Conservation (phyloP, 2,888 invertebrate genomes). For the Eupithecia inturbata region DNA sequence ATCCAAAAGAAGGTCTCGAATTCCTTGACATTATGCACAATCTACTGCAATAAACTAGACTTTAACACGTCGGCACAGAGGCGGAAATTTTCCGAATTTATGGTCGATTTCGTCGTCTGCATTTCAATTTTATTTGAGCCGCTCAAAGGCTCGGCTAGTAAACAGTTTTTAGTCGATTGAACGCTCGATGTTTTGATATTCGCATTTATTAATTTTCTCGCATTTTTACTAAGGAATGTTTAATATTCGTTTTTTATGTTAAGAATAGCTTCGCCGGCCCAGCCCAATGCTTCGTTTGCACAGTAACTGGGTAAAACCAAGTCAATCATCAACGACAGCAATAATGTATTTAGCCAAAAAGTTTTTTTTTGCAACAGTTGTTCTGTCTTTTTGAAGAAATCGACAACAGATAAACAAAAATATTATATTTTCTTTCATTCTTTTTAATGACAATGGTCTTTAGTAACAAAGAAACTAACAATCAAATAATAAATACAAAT, state of each 20-base stretch:
- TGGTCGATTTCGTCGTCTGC: slow-evolving; percentile 56
- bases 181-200: slow-evolving; percentile 26
- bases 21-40: slow-evolving; percentile 68
- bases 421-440: too few relatives aligned
- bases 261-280: neutral
- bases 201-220: slow-evolving; percentile 27
- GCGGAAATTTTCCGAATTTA: slow-evolving; percentile 55
- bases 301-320: neutral
- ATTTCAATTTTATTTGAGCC: slow-evolving; percentile 59
- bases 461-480: too few relatives aligned
- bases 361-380: neutral
- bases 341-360: neutral
- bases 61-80: slow-evolving; percentile 30
- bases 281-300: neutral
- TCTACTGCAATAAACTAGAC: slow-evolving; percentile 42
- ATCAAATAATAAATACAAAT: too few relatives aligned
- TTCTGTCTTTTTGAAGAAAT: neutral
- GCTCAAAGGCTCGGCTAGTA: slow-evolving; percentile 47
- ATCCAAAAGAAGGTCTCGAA: slow-evolving; percentile 57
- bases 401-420: too few relatives aligned
- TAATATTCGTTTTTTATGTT: neutral
- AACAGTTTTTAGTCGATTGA: slow-evolving; percentile 47
- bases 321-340: neutral
- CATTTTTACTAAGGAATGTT: slow-evolving; percentile 14
- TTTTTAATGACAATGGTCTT: too few relatives aligned